Conservation (phyloP, 1,140 invertebrate species). For the Magallana ariakensis region DNA sequence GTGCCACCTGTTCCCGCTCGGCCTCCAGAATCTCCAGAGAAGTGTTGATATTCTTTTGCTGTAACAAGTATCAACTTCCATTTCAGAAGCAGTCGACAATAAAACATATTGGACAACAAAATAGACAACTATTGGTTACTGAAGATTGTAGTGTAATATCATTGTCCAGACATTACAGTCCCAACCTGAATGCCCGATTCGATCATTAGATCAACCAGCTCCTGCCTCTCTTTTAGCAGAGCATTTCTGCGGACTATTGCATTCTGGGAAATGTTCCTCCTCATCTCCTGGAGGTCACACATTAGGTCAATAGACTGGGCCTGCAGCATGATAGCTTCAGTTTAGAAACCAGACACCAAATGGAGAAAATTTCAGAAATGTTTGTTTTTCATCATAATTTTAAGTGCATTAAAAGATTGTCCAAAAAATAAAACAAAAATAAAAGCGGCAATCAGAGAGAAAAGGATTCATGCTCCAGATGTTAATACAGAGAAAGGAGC, state of each 20-base stretch:
- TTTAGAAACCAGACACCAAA: neutral
- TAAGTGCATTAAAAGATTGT: neutral
- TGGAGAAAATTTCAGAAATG: neutral
- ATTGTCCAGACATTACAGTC: neutral
- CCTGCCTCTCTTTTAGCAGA: conserved; percentile 70
- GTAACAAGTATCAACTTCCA: neutral
- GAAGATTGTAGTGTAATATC: neutral
- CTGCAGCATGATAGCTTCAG: conserved; percentile 59
- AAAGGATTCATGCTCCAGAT: conserved; percentile 18
- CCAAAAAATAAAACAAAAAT: neutral
- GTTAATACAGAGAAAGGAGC: neutral
- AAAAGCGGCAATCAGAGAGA: neutral
- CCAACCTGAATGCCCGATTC: conserved; percentile 70
- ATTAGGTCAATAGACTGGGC: conserved; percentile 71
- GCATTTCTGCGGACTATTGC: conserved; percentile 63
- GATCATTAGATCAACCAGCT: conserved; percentile 70
- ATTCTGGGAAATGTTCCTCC: conserved; percentile 65
- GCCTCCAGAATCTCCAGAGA: conserved; percentile 55
- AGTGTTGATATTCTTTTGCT: conserved; percentile 58
- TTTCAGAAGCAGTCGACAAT: too few relatives aligned
- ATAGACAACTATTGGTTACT: too few relatives aligned
- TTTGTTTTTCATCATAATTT: neutral
- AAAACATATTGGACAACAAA: too few relatives aligned
- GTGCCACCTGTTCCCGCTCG: conserved; percentile 67
- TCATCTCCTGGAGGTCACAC: conserved; percentile 69